Percentiles rank a stretch among this genome's conserved stretches.
Conservation (phyloP, 1,140 invertebrate species). For the Ridgeia piscesae region DNA sequence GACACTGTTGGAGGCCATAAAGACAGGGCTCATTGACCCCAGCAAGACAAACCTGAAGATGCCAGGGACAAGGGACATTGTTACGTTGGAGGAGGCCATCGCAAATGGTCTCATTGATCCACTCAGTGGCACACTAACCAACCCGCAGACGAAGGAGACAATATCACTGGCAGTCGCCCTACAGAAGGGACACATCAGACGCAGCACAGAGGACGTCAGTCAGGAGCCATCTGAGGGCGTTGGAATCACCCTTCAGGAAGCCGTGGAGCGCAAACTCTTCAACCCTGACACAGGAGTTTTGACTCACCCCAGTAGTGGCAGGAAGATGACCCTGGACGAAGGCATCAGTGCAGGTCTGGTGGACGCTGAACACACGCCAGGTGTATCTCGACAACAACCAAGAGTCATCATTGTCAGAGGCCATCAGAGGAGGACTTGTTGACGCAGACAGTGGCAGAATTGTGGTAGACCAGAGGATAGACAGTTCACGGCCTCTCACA, state of each 20-base stretch:
- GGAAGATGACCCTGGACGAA: constrained; percentile 64
- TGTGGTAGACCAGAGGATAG: constrained; percentile 74
- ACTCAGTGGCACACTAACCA: constrained; percentile 44
- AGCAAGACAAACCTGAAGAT: constrained; percentile 66
- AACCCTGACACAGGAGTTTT: constrained; percentile 11
- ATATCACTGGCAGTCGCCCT: not conserved
- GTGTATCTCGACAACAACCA: constrained; percentile 15
- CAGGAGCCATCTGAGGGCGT: constrained; percentile 7
- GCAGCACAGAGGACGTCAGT: not conserved
- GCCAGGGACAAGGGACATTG: constrained; percentile 57
- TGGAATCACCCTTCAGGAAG: constrained; percentile 23
- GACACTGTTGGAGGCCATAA: constrained; percentile 61
- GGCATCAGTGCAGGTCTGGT: constrained; percentile 61
- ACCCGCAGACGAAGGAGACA: constrained; percentile 7
- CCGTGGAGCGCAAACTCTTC: constrained; percentile 12
- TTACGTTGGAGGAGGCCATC: constrained; percentile 35
- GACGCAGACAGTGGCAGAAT: constrained; percentile 69
- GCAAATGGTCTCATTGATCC: constrained; percentile 39
- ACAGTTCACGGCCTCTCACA: constrained; percentile 66
- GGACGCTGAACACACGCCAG: constrained; percentile 8
- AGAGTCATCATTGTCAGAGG: constrained; percentile 70
- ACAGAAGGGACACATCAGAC: not conserved
- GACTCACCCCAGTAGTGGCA: constrained; percentile 24
- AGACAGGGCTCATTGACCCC: constrained; percentile 23
- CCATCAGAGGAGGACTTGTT: constrained; percentile 73